A percentile compares a stretch with the other conserved stretches of the same genome.
phyloP scores from a whole-genome alignment of 2,113 vertebrate genomes.

The Galemys pyrenaicus region DNA sequence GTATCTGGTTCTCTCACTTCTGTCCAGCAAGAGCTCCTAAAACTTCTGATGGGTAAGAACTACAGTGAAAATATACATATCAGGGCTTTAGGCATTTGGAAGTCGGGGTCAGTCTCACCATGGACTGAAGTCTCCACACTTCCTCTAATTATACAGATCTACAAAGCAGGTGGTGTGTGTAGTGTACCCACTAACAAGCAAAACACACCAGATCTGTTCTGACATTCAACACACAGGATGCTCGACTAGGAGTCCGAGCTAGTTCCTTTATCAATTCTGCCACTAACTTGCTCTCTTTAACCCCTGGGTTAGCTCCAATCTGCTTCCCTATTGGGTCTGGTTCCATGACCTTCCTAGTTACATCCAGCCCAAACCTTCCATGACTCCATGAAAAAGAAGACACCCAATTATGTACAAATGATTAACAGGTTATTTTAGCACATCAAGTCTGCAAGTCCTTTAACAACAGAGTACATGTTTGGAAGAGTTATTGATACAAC shows the following conservation, averaged over 20 bases:
- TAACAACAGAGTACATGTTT: neutral
- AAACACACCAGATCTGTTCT: neutral
- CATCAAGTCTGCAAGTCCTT: neutral
- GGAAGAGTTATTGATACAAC: neutral
- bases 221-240: neutral
- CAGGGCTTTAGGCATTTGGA: neutral
- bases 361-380: neutral
- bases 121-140: neutral
- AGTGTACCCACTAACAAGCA: neutral
- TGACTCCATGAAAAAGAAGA: neutral
- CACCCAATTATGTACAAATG: neutral
- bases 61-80: neutral
- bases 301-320: neutral
- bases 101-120: neutral
- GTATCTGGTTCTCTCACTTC: neutral
- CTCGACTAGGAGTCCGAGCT: neutral
- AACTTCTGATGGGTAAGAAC: neutral
- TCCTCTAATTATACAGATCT: neutral
- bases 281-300: neutral
- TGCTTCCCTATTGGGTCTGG: neutral
- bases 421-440: constrained; percentile 9
- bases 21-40: neutral
- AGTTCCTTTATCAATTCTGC: neutral
- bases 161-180: neutral
- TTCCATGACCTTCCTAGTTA: neutral